phyloP scores from a whole-genome alignment of 2,888 invertebrate species.

The Torymus auratus region DNA sequence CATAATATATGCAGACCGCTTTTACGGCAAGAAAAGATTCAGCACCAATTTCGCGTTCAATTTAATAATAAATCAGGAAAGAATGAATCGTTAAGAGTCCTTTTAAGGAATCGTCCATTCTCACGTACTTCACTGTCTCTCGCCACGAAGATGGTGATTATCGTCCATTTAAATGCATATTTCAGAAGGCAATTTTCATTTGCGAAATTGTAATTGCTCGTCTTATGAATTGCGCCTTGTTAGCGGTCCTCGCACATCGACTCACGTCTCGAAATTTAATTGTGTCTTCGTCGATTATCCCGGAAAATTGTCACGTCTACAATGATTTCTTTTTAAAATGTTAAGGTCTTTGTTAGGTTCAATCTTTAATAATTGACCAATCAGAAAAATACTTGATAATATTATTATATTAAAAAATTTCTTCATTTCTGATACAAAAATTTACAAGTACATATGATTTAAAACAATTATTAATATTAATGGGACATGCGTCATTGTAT shows the following conservation, averaged over 20 bases:
- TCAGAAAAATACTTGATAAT: too few relatives aligned
- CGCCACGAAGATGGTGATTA: conserved; percentile 2
- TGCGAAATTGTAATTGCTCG: conserved; percentile 38
- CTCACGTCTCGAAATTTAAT: conserved; percentile 18
- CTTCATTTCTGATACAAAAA: too few relatives aligned
- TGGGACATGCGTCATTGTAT: too few relatives aligned
- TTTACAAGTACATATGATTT: too few relatives aligned
- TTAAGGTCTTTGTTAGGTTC: too few relatives aligned
- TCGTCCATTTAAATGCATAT: conserved; percentile 30
- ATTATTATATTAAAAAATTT: too few relatives aligned
- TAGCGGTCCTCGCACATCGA: not conserved
- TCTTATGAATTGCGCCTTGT: conserved; percentile 14
- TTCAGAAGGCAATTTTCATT: conserved; percentile 27
- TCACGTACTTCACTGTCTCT: not conserved
- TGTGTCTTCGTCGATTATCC: conserved; percentile 3
- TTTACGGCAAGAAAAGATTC: too few relatives aligned
- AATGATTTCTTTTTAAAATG: too few relatives aligned
- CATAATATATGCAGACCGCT: too few relatives aligned
- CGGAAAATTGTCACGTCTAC: not conserved
- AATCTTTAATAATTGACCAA: too few relatives aligned
- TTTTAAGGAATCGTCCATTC: conserved; percentile 7
- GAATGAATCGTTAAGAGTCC: not conserved
- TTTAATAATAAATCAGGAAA: conserved; percentile 14
- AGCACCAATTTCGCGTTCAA: too few relatives aligned
- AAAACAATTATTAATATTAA: too few relatives aligned